Evolutionary conservation across 2,888 invertebrate genomes (phyloP).

Genomic region (Dugesia japonica): DNA sequence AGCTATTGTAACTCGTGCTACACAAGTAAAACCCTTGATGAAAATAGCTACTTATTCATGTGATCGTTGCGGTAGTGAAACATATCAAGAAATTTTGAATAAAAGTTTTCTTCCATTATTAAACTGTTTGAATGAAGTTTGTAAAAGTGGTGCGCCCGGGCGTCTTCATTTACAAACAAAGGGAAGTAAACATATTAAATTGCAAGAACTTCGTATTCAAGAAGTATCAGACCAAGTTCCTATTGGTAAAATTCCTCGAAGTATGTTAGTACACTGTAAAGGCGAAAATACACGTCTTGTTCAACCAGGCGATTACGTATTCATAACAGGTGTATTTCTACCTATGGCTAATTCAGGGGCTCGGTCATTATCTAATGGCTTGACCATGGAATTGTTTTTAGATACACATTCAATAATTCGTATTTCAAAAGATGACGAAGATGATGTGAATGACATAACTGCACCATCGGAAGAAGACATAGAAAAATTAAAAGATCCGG

Average conservation of each 20-base stretch:
- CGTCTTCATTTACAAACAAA: constrained; percentile 80
- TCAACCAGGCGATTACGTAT: constrained; percentile 82
- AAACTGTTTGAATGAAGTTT: constrained; percentile 78
- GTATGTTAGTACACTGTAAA: constrained; percentile 72
- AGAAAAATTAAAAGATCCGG: constrained; percentile 54
- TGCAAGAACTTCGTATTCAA: constrained; percentile 91
- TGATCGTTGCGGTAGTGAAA: constrained; percentile 90
- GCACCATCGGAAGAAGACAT: background rate
- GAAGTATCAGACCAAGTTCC: constrained; percentile 62
- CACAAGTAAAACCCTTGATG: constrained; percentile 91
- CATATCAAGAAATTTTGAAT: constrained; percentile 63
- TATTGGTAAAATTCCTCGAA: constrained; percentile 85
- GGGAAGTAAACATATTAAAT: constrained; percentile 89
- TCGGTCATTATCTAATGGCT: constrained; percentile 36
- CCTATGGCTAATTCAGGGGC: constrained; percentile 58
- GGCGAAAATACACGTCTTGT: constrained; percentile 74
- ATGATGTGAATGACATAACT: background rate
- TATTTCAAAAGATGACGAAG: constrained; percentile 28
- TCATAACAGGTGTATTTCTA: constrained; percentile 67
- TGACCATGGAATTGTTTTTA: constrained; percentile 79
- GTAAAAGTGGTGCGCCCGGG: constrained; percentile 75
- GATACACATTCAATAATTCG: constrained; percentile 63
- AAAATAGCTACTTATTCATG: constrained; percentile 97
- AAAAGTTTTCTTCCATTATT: constrained; percentile 74
- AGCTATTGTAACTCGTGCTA: constrained; percentile 75